These are phyloP conservation scores for Pangasianodon gigas DNA, from an alignment of 2,113 vertebrate genomes.

Conservation along the genomic window DNA sequence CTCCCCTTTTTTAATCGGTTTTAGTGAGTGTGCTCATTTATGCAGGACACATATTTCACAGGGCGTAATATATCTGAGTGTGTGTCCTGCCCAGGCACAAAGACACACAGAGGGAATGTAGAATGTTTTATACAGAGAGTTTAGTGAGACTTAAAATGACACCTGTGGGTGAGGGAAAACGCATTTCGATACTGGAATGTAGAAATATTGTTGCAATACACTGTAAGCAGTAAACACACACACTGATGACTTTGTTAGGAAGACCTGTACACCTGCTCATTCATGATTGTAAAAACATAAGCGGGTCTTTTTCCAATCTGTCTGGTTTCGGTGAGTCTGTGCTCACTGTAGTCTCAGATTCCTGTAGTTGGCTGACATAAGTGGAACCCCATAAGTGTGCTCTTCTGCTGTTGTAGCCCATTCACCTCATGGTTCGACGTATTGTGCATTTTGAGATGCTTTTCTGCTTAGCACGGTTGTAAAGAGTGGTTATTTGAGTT, in stretches of 20 bases:
- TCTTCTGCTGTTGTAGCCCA: no score
- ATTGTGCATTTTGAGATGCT: not conserved
- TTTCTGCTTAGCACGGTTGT: not conserved
- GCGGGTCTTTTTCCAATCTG: not conserved
- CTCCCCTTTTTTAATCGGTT: constrained; percentile 71
- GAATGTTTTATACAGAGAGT: not conserved
- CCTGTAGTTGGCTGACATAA: not conserved
- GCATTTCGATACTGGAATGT: not conserved
- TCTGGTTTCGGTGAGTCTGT: not conserved
- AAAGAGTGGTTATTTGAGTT: not conserved
- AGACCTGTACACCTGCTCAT: not conserved
- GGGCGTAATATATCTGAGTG: constrained; percentile 52
- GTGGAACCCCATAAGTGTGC: not conserved
- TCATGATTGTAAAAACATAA: not conserved
- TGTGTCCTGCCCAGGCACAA: constrained; percentile 57
- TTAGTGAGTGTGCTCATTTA: constrained; percentile 72
- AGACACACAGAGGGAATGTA: constrained; percentile 4
- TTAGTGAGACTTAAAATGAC: not conserved
- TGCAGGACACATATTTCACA: constrained; percentile 62
- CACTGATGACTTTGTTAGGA: not conserved
- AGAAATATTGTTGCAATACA: constrained; percentile 12
- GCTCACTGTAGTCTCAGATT: not conserved
- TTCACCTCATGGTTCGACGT: not conserved
- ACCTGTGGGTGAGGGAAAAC: constrained; percentile 14
- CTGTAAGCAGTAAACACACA: not conserved